phyloP scores from a whole-genome alignment of 2,888 invertebrate species.

The Cetonia aurata region DNA sequence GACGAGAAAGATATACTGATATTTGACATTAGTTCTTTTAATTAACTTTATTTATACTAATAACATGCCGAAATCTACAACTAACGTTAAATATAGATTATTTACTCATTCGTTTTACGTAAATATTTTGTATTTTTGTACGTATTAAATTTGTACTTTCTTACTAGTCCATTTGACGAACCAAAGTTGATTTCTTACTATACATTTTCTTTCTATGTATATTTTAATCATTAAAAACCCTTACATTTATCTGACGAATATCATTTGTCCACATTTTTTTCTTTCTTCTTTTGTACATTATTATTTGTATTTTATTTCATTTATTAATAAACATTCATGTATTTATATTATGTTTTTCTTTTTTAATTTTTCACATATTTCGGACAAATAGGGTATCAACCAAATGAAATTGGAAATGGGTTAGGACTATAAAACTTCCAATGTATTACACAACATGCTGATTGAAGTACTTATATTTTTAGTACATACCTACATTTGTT shows the following conservation, averaged over 20 bases:
- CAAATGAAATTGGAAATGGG: slow-evolving; percentile 32
- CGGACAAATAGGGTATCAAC: slow-evolving; percentile 64
- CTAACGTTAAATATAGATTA: slow-evolving; percentile 43
- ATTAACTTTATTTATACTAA: slow-evolving; percentile 40
- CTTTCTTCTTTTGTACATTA: slow-evolving; percentile 41
- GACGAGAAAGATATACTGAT: slow-evolving; percentile 22
- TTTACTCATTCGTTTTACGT: slow-evolving; percentile 34
- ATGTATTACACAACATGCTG: background rate
- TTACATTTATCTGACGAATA: background rate
- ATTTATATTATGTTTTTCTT: slow-evolving; percentile 38
- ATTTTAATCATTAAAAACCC: slow-evolving; percentile 47
- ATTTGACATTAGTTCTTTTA: slow-evolving; percentile 21
- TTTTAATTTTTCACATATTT: slow-evolving; percentile 48
- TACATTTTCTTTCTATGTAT: slow-evolving; percentile 49
- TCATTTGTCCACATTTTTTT: slow-evolving; percentile 35
- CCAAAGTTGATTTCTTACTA: slow-evolving; percentile 62
- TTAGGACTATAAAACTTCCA: slow-evolving; percentile 3
- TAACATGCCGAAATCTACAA: slow-evolving; percentile 21
- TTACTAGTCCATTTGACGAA: slow-evolving; percentile 66
- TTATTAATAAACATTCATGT: slow-evolving; percentile 46
- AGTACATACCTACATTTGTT: too few species aligned
- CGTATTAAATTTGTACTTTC: slow-evolving; percentile 49
- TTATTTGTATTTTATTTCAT: slow-evolving; percentile 46
- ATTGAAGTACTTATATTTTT: background rate
- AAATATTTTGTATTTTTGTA: slow-evolving; percentile 23